Base-by-base conservation (phyloP, 1,140 invertebrate genomes). In the Dendroctonus valens region DNA sequence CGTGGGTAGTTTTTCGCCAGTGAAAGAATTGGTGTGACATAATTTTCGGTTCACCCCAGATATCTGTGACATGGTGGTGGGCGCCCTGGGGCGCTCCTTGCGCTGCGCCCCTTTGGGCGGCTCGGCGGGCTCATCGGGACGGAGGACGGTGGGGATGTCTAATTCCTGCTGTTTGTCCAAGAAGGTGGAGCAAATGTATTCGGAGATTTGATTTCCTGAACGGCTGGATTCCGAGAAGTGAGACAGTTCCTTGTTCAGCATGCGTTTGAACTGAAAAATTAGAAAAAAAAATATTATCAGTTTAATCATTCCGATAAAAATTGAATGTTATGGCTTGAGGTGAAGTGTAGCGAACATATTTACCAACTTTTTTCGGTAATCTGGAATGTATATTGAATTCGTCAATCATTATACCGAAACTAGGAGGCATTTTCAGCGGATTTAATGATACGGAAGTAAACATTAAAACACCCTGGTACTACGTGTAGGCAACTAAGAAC, bases 191-290 rank as follows among this genome's bases (percentile, higher is more conserved):
- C 95, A 98, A 79, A 99, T 97, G 81, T 97, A 99, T 80, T 99
- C 96, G 41, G 96, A 98, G 76, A 99, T 97, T 85, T 98, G 96
- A 82, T 97, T 98, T 74, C 96, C 97, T 66, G 96, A 98, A 83
- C 96, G 98, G 79, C 94, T 97, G 55, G 96, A 98, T 79, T 99
- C 97, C 41, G 96, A 98, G 83, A 99, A 99, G 81, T 98, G 96
- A 78, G 93, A 98, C 73, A 99, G 85, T 82, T 99, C 97, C 84
- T 98, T 97, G 84, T 99, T 99, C 77, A 99, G 87, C 94, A 99
- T 98, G 80, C 96, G 89, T 82, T 98, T 98, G 86, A 99, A 99
- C 96, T 99, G 87, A 61, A 91, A 85, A 73, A 41, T 11, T 26
- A 52, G 8, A 52, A 52, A 52, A 53, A 14, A 0, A 2, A 2